Evolutionary conservation across 2,888 invertebrate species (phyloP), one percentile per base, ranked within the genome.

Genomic region (Dasypolia templi): DNA sequence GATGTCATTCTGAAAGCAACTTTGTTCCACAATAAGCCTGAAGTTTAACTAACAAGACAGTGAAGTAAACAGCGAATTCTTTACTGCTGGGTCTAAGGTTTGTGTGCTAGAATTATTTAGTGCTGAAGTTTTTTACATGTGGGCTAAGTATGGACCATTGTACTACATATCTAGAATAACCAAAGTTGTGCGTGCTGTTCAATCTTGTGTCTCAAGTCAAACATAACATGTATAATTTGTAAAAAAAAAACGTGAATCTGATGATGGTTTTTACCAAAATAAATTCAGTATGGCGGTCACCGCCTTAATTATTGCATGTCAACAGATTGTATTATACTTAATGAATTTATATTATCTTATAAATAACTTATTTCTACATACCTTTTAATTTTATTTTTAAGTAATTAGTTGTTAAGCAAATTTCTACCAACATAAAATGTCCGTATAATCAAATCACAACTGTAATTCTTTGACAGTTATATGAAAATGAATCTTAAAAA

Each of bases 1-100:
- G 35, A 44, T 44, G 35, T 14, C 3, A 51, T 51, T 53, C 5
- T 12, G 29, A 77, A 70, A 69, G n/a, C 32, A 42, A 77, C 17
- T 53, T 22, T n/a, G 11, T 35, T 55, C 42, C 42, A 44, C 17
- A 76, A 76, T 76, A 77, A 14, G 49, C 4, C 42, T 55, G 22
- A 0, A 70, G 49, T 79, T 82, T 77, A 84, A 79, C 79, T 72
- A 75, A 75, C 75, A 69, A 76, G 73, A 79, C 82, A 86, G 79
- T 76, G 58, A 70, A 70, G 56, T 70, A 66, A 63, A 59, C 62
- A 51, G 49, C 12, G 44, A 79, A 86, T 86, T 84, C 79, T 86
- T 86, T 70, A 86, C 66, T 59, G 26, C 53, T 32, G 55, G 67
- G 51, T 72, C 58, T 72, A 67, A 55, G 53, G 62, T 61, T 76